Base-by-base conservation (phyloP, 2,888 invertebrate species). In the Brachyopa scutellaris region DNA sequence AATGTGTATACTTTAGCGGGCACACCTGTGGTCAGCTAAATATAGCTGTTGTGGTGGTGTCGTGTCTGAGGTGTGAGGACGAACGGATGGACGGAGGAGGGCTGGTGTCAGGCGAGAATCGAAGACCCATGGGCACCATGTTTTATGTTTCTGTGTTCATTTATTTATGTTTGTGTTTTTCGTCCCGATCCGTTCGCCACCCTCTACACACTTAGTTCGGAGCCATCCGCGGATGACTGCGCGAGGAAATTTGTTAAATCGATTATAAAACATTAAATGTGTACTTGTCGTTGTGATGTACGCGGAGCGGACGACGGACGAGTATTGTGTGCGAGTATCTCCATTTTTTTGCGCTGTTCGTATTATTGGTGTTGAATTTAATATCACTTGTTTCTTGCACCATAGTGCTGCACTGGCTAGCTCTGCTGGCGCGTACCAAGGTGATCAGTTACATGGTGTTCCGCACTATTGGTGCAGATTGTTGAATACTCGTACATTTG, bases 221-320 rank as follows among this genome's bases (percentile, higher is more conserved):
- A 40, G 38, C 33, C 70, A 55, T 70, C 57, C 64, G 64, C 70
- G 80, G 59, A 82, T 77, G 70, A 31, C 59, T 82, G 77, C 61
- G 53, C 82, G 64, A 53, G 57, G 72, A 77, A 82, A 77, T 82
- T 82, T 82, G 82, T 82, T 82, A 77, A 82, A 82, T 82, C 82
- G 82, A 82, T 82, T 82, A 82, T 82, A 82, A 82, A 82, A 82
- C 82, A 82, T 82, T 82, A 82, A 82, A 72, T 70, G 82, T 82
- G 82, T 82, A 82, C 82, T 82, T 82, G 82, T 82, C 77, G 82
- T 66, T 76, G 61, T 38, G 72, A 70, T 59, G 61, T 77, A 51
- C n/a, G n/a, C n/a, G n/a, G n/a, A n/a, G n/a, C n/a, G n/a, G n/a
- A n/a, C n/a, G n/a, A n/a, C n/a, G n/a, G n/a, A n/a, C 64, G 59